A percentile compares a stretch with the other conserved stretches of the same genome.
These are phyloP conservation scores for Pachypsylla venusta DNA, from an alignment of 1,140 invertebrate genomes.

Conservation along the genomic window DNA sequence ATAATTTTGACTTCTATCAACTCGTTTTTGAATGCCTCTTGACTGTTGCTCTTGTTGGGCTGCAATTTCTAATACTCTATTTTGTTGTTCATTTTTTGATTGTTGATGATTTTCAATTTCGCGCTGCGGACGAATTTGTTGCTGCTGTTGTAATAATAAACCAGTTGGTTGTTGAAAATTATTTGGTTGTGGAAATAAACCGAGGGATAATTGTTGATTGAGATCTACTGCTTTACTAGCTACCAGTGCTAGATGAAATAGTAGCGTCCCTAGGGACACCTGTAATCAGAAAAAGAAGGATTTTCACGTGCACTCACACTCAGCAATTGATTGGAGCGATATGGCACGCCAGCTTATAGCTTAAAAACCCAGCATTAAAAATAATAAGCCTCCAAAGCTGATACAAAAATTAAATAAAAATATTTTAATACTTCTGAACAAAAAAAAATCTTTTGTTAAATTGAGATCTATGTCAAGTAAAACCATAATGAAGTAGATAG, in stretches of 20 bases:
- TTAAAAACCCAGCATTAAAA: too few relatives aligned
- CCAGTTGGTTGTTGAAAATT: neutral
- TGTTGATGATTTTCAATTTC: neutral
- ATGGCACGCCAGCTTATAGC: too few relatives aligned
- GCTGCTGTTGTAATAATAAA: neutral
- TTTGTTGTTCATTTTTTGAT: neutral
- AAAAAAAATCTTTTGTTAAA: too few relatives aligned
- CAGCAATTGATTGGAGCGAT: too few relatives aligned
- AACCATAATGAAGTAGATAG: too few relatives aligned
- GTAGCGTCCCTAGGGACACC: neutral
- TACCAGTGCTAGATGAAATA: slow-evolving; percentile 4
- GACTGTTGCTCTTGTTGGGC: neutral
- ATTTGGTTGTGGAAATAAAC: neutral
- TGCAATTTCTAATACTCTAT: neutral
- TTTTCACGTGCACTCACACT: too few relatives aligned
- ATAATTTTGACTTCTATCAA: slow-evolving; percentile 1
- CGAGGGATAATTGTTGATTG: slow-evolving; percentile 4
- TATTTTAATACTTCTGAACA: too few relatives aligned
- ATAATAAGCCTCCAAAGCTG: too few relatives aligned
- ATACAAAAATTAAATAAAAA: too few relatives aligned
- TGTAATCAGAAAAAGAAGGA: neutral
- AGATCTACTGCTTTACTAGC: slow-evolving; percentile 7
- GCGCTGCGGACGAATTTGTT: neutral
- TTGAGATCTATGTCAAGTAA: too few relatives aligned
- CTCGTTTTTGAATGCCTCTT: neutral